Conservation (phyloP, 2,797 vertebrate species). For the Chelonia mydas region DNA sequence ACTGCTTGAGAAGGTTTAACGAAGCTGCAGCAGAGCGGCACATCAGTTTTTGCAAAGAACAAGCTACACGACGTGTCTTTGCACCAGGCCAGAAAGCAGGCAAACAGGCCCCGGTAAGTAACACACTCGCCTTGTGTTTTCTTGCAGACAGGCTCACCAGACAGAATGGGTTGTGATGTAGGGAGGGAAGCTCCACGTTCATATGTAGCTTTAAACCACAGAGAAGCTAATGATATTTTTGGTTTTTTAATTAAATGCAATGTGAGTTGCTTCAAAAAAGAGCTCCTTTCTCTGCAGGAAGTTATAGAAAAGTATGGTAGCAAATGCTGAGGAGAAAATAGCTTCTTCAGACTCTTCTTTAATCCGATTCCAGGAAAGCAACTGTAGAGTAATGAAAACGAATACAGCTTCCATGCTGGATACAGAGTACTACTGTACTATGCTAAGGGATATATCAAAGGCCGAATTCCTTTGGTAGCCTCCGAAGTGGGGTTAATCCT, state of each 20-base stretch:
- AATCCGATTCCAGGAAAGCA: neutral
- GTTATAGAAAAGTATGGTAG: neutral
- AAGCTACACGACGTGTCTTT: slow-evolving; percentile 41
- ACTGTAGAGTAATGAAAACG: neutral
- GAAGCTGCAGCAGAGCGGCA: slow-evolving; percentile 61
- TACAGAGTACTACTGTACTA: neutral
- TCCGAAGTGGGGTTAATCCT: neutral
- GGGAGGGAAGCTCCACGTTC: neutral
- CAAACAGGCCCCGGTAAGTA: slow-evolving; percentile 48
- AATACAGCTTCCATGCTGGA: neutral
- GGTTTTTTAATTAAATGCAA: neutral
- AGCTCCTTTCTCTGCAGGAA: neutral
- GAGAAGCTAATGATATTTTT: neutral
- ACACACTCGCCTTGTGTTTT: neutral
- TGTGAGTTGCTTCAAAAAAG: neutral
- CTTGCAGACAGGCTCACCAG: neutral
- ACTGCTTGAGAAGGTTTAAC: slow-evolving; percentile 72
- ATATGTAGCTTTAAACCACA: neutral
- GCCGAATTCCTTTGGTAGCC: neutral
- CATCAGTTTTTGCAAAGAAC: slow-evolving; percentile 72
- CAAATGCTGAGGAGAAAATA: neutral
- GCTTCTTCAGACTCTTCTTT: neutral
- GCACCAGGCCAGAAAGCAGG: slow-evolving; percentile 50
- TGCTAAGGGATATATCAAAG: neutral
- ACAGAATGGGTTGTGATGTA: neutral